Evolutionary conservation across 2,797 vertebrate genomes (phyloP).

Genomic region (Gila robusta): DNA sequence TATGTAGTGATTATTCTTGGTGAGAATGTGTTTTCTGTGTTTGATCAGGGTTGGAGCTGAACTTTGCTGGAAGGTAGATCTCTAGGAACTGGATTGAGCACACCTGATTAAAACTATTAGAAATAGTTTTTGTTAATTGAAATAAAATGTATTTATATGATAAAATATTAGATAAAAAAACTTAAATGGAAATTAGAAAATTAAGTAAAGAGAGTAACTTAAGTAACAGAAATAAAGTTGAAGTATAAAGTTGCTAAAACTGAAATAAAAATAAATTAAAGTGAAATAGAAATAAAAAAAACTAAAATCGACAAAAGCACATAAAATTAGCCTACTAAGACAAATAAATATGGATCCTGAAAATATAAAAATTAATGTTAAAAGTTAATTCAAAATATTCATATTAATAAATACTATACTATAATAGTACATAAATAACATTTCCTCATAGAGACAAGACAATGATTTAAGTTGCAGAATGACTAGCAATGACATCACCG

Average conservation of each 20-base stretch:
- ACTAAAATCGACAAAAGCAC: not conserved
- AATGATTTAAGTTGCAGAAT: not conserved
- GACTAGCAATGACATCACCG: not conserved
- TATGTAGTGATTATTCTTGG: not conserved
- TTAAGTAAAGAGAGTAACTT: not conserved
- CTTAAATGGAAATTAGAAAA: not conserved
- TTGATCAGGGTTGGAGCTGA: not conserved
- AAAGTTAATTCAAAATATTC: not conserved
- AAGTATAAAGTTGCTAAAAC: not conserved
- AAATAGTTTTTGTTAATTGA: not conserved
- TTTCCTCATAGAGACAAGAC: not conserved
- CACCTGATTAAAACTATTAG: not conserved
- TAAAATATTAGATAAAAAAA: not conserved
- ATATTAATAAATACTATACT: not conserved
- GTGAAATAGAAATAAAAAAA: not conserved
- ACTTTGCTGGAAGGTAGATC: not conserved
- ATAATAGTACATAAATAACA: not conserved
- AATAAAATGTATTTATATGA: not conserved
- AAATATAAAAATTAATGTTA: not conserved
- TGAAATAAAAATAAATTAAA: not conserved
- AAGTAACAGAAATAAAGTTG: not conserved
- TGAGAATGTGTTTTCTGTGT: not conserved
- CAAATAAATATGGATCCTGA: not conserved
- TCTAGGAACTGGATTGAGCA: not conserved
- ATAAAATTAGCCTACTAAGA: not conserved